A percentile compares a stretch with the other conserved stretches of the same genome.
These are phyloP conservation scores for Tinea trinotella DNA, from an alignment of 2,888 invertebrate species.

Conservation along the genomic window DNA sequence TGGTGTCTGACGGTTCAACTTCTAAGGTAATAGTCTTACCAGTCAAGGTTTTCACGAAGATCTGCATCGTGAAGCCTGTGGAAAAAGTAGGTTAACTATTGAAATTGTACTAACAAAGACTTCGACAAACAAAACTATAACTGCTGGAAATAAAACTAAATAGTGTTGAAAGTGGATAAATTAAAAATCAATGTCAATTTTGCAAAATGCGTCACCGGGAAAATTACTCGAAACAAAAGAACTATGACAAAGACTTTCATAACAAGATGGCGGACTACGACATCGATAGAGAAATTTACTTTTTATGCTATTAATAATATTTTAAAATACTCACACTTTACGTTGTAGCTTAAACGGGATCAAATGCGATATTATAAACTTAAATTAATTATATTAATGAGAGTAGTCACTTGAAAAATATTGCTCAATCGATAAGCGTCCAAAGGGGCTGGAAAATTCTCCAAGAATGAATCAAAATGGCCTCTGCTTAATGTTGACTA, in stretches of 20 bases:
- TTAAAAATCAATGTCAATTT: not conserved
- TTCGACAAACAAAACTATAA: not conserved
- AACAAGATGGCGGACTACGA: not conserved
- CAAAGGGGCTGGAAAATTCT: not conserved
- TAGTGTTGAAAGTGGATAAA: not conserved
- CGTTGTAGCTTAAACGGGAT: not conserved
- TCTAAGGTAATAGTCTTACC: slow-evolving; percentile 47
- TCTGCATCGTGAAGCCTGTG: slow-evolving; percentile 35
- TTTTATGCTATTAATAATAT: not conserved
- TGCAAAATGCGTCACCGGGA: slow-evolving; percentile 1
- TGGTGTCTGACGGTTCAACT: slow-evolving; percentile 48
- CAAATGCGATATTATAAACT: not conserved
- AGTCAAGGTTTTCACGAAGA: slow-evolving; percentile 45
- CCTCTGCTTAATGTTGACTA: not conserved
- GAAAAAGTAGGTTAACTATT: slow-evolving; percentile 11
- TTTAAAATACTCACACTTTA: not conserved
- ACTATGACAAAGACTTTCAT: not conserved
- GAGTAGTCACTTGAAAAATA: no score
- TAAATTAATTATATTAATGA: slow-evolving; percentile 1
- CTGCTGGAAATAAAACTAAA: not conserved
- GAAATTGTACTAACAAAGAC: slow-evolving; percentile 4
- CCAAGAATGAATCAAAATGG: not conserved
- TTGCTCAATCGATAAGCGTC: not conserved
- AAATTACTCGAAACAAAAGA: not conserved
- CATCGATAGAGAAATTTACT: not conserved